These are phyloP conservation scores for Champsocephalus esox DNA, from an alignment of 2,797 vertebrate genomes.

Conservation along the genomic window DNA sequence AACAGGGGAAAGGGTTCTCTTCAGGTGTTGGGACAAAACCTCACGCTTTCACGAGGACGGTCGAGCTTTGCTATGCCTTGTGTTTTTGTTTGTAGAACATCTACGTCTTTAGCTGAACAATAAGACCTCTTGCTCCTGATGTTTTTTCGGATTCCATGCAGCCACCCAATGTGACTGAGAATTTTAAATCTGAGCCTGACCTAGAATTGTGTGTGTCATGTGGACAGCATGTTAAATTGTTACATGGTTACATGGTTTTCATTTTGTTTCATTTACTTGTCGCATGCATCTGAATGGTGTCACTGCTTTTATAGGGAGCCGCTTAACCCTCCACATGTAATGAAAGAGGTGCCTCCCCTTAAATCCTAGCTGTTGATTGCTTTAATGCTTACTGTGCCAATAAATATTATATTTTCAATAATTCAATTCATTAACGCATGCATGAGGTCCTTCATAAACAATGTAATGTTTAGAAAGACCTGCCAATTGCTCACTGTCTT, in stretches of 20 bases:
- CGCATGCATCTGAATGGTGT: background rate
- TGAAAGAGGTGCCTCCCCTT: background rate
- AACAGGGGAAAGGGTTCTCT: background rate
- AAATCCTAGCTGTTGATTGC: background rate
- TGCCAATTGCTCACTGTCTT: constrained; percentile 1
- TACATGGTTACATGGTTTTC: background rate
- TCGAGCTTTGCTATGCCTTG: background rate
- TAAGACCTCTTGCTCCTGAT: background rate
- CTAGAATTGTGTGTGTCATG: background rate
- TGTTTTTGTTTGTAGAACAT: background rate
- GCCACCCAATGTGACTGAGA: background rate
- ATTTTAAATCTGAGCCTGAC: background rate
- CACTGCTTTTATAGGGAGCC: background rate
- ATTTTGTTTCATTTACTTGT: background rate
- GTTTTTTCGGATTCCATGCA: background rate
- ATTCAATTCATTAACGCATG: constrained; percentile 3
- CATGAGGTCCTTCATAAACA: background rate
- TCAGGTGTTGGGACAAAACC: background rate
- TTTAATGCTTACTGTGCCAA: constrained; percentile 10
- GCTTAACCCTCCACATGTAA: background rate
- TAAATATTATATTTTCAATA: background rate
- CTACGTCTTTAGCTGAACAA: background rate
- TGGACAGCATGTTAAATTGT: too few species aligned
- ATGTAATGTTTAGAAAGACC: constrained; percentile 2
- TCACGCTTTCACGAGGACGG: background rate